phyloP scores from a whole-genome alignment of 2,888 invertebrate species.

The Globia sparganii region DNA sequence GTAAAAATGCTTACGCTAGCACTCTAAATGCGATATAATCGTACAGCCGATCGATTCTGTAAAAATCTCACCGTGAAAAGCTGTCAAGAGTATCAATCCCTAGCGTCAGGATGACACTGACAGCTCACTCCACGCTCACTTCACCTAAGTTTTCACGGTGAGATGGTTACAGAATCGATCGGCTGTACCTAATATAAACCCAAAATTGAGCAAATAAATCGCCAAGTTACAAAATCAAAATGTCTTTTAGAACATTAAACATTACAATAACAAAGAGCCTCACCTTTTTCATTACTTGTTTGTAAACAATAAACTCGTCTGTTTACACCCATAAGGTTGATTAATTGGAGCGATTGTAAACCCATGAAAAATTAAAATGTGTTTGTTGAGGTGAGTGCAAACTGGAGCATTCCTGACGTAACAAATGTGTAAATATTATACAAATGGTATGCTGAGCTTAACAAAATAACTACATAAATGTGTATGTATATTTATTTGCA shows the following conservation, averaged over 20 bases:
- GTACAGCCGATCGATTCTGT: too few species aligned
- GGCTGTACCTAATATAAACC: neutral
- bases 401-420: neutral
- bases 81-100: too few species aligned
- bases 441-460: neutral
- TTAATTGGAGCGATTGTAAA: neutral
- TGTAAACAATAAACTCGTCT: neutral
- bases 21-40: neutral
- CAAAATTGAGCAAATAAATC: too few species aligned
- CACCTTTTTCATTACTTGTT: neutral
- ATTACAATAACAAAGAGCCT: neutral
- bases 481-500: neutral
- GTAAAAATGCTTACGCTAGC: neutral
- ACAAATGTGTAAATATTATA: neutral
- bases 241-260: neutral
- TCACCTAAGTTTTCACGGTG: too few species aligned
- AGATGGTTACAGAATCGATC: too few species aligned
- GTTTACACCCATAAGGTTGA: neutral
- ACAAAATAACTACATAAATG: neutral
- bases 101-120: too few species aligned
- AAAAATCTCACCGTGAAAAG: too few species aligned
- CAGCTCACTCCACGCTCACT: too few species aligned
- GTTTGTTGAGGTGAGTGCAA: neutral
- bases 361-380: neutral
- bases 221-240: neutral